A percentile compares a stretch with the other conserved stretches of the same genome.
Conservation (phyloP, 2,888 invertebrate species). For the Cerceris ruficornis region DNA sequence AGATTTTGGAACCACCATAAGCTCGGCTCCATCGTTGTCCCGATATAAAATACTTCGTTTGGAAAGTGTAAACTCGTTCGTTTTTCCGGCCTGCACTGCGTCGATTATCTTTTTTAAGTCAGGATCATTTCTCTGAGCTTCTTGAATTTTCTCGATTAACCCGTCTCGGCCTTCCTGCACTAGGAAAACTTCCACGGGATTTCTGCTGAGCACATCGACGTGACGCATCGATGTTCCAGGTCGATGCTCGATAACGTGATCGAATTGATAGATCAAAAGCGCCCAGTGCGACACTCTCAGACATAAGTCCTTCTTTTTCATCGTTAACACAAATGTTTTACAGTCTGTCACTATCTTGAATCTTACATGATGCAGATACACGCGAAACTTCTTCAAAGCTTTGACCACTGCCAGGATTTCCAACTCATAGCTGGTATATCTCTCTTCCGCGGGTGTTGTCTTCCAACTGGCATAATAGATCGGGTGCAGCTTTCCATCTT, state of each 20-base stretch:
- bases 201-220: conserved; percentile 21
- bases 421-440: conserved; percentile 65
- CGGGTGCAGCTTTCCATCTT: conserved; percentile 56
- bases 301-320: conserved; percentile 42
- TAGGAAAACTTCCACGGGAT: conserved; percentile 32
- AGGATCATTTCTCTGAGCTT: conserved; percentile 29
- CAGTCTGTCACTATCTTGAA: conserved; percentile 53
- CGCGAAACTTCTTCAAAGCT: conserved; percentile 64
- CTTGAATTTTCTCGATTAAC: conserved; percentile 10
- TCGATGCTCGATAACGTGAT: conserved; percentile 28
- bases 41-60: conserved; percentile 70
- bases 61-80: not conserved
- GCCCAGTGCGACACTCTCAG: conserved; percentile 58
- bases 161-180: conserved; percentile 2
- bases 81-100: not conserved
- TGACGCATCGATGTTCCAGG: conserved; percentile 28
- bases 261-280: conserved; percentile 42
- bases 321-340: conserved; percentile 32
- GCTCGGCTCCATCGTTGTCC: not conserved
- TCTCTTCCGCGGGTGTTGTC: conserved; percentile 56
- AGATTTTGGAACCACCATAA: conserved; percentile 67
- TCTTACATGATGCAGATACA: conserved; percentile 26
- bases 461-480: conserved; percentile 62
- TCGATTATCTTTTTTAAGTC: conserved; percentile 2
- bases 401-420: conserved; percentile 64